Base-by-base conservation (phyloP, 2,888 invertebrate species). In the Pterobdella sp. region DNA sequence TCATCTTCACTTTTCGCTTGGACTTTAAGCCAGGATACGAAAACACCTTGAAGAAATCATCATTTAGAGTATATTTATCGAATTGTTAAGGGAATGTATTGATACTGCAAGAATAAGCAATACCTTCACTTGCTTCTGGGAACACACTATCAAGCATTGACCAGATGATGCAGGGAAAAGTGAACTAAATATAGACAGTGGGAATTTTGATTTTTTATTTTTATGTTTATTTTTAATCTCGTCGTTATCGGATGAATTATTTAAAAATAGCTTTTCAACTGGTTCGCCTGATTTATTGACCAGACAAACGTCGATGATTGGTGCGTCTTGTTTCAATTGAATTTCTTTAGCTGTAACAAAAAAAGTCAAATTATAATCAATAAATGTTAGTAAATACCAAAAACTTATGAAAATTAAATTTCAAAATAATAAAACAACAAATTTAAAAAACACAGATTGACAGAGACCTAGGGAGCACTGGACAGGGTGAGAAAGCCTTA, bases 91-190 rank as follows among this genome's bases (percentile, higher is more conserved):
- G 42, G 42, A 18, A 14, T 7, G 42, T 42, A 18, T 14, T 14
- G 42, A 42, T 42, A 14, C 18, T 42, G 42, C 18, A 18, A 14
- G 42, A 2, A 68, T 31, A 29, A 1, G 29, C 14, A 42, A 14
- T 18, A 69, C 69, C 71, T 71, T 71, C 26, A 71, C 71, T 71
- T 71, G 71, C 63, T 71, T 71, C 63, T 71, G 71, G 34, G 71
- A 71, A 34, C 71, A 71, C 36, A 71, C 71, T 1, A 71, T 63
- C 3, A 71, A 35, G 36, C 71, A 71, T 31, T 71, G 71, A n/a
- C 35, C 60, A 22, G 36, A 34, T 4, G 63, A 29, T 2, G 68
- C 36, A 3, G 69, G 49, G 0, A 63, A 4, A 3, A 71, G 35
- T 14, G 71, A 63, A 56, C 60, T 36, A 26, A 71, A 71, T 22